Conservation (phyloP, 2,888 invertebrate genomes). For the Chesias legatella region DNA sequence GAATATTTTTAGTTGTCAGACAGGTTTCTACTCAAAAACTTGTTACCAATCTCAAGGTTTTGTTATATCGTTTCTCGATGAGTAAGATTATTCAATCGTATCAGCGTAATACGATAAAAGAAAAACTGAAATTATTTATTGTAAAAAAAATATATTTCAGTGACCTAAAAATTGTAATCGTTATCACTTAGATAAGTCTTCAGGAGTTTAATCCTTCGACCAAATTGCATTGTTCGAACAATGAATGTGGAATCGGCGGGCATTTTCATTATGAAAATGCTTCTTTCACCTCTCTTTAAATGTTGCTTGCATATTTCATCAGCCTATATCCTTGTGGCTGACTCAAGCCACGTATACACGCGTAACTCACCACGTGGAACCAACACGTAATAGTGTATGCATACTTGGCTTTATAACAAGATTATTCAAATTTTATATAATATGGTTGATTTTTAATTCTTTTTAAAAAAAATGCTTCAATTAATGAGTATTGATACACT, state of each 20-base stretch:
- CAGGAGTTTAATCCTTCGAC: background rate
- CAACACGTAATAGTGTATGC: too few relatives aligned
- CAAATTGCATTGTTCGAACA: conserved; percentile 1
- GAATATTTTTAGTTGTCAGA: conserved; percentile 14
- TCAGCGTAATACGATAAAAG: conserved; percentile 6
- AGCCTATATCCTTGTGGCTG: too few relatives aligned
- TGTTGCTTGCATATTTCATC: too few relatives aligned
- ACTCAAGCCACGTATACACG: too few relatives aligned
- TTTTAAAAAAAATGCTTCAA: too few relatives aligned
- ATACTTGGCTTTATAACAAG: too few relatives aligned
- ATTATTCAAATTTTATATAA: too few relatives aligned
- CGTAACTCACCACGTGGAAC: too few relatives aligned
- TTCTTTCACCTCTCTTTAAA: too few relatives aligned
- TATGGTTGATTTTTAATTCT: too few relatives aligned
- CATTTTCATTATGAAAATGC: conserved; percentile 5
- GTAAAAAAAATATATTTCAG: conserved; percentile 1
- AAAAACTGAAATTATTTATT: conserved; percentile 1
- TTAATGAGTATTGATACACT: too few relatives aligned
- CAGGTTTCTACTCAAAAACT: conserved; percentile 11
- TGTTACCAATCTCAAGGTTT: conserved; percentile 15
- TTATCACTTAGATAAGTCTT: conserved; percentile 3
- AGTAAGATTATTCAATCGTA: conserved; percentile 15
- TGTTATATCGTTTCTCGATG: conserved; percentile 6
- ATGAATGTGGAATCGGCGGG: background rate
- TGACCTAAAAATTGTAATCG: conserved; percentile 8